These are phyloP conservation scores for Heliocidaris erythrogramma DNA, from an alignment of 35 echinoderm and acorn worm genomes.

Conservation along the genomic window DNA sequence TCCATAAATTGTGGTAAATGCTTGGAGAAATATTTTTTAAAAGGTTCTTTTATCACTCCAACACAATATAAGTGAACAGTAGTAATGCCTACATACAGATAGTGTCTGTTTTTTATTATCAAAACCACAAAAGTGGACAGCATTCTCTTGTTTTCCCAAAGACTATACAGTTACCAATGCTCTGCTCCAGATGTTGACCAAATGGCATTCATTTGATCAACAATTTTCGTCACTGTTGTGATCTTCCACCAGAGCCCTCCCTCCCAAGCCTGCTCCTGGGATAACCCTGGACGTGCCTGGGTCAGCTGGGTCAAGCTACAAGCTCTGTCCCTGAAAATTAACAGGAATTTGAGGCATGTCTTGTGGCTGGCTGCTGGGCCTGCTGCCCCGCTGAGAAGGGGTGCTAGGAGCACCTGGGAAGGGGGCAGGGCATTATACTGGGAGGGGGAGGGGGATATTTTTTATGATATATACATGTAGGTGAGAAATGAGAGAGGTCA, in stretches of 20 bases:
- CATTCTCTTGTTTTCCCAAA: neutral
- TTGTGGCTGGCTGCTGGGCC: constrained; percentile 15
- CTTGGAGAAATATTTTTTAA: no score
- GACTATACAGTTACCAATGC: neutral
- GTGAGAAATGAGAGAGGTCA: neutral
- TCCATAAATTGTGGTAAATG: no score
- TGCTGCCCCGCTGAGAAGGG: constrained; percentile 2
- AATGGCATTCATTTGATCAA: constrained; percentile 44
- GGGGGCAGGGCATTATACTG: neutral
- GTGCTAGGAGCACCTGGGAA: neutral
- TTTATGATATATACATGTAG: neutral
- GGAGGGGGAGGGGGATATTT: neutral
- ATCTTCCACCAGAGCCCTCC: neutral
- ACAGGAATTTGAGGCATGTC: constrained; percentile 52
- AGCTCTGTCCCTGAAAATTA: constrained; percentile 39
- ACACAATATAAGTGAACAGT: no score
- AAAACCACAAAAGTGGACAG: neutral
- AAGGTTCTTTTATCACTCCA: no score
- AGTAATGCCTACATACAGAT: no score
- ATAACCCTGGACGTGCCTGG: constrained; percentile 21
- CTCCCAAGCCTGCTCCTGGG: neutral
- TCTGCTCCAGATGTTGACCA: constrained; percentile 43
- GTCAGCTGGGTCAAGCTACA: constrained; percentile 36
- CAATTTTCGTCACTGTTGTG: neutral
- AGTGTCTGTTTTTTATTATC: neutral